phyloP scores from a whole-genome alignment of 1,140 invertebrate species.

The Drosophila gunungcola region DNA sequence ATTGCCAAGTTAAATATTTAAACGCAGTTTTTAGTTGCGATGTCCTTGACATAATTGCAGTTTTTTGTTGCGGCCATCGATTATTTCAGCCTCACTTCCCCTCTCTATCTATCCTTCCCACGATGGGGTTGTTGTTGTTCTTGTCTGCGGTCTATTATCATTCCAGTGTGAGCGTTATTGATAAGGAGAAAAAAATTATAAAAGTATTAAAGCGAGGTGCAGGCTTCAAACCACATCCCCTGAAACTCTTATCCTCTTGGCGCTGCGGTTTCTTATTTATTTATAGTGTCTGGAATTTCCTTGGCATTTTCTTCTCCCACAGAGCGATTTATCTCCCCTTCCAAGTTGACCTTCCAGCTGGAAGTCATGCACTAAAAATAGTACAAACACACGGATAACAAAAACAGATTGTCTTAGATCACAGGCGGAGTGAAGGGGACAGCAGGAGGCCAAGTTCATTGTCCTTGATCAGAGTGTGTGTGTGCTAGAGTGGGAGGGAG shows the following conservation, averaged over 20 bases:
- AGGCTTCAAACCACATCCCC: slow-evolving; percentile 17
- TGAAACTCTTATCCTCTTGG: not conserved
- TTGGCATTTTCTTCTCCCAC: slow-evolving; percentile 44
- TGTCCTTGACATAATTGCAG: slow-evolving; percentile 56
- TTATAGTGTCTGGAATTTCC: slow-evolving; percentile 40
- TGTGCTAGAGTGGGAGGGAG: slow-evolving; percentile 5
- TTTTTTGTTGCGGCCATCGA: slow-evolving; percentile 34
- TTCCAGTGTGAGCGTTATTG: slow-evolving; percentile 7
- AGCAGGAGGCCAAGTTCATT: slow-evolving; percentile 22
- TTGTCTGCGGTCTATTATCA: slow-evolving; percentile 52
- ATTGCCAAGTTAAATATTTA: slow-evolving; percentile 71
- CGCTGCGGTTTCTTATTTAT: slow-evolving; percentile 19
- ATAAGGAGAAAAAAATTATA: slow-evolving; percentile 16
- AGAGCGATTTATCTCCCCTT: slow-evolving; percentile 24
- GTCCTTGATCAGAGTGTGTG: slow-evolving; percentile 32
- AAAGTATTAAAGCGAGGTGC: slow-evolving; percentile 8
- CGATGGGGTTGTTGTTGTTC: slow-evolving; percentile 30
- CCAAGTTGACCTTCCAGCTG: slow-evolving; percentile 42
- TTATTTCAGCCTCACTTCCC: slow-evolving; percentile 17
- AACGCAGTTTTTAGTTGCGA: slow-evolving; percentile 25
- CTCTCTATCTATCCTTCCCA: not conserved
- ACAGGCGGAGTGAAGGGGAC: slow-evolving; percentile 8
- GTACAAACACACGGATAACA: slow-evolving; percentile 11
- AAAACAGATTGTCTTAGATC: slow-evolving; percentile 29
- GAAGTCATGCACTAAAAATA: slow-evolving; percentile 51